A percentile compares a stretch with the other conserved stretches of the same genome.
Conservation (phyloP, 1,140 invertebrate species). For the Nylanderia fulva region DNA sequence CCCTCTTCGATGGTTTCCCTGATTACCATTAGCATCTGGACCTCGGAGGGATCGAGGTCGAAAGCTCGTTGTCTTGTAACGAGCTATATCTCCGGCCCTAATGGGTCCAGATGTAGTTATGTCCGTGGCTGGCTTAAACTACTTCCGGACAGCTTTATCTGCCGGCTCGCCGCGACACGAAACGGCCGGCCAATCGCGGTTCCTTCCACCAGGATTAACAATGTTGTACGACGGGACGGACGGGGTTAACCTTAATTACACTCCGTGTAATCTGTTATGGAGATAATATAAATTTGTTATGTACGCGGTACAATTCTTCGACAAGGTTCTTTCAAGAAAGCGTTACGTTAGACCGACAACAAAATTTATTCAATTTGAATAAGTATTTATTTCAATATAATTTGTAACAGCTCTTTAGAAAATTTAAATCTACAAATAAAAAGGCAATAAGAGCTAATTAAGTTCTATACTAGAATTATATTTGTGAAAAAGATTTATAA, state of each 20-base stretch:
- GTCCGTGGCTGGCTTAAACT: slow-evolving; percentile 69
- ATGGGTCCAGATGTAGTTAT: slow-evolving; percentile 75
- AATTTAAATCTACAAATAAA: no score
- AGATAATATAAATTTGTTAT: slow-evolving; percentile 30
- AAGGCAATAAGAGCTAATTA: no score
- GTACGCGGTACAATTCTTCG: neutral
- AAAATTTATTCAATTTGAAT: no score
- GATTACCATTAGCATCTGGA: slow-evolving; percentile 65
- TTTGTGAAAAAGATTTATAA: no score
- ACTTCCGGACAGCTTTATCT: slow-evolving; percentile 76
- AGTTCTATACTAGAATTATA: no score
- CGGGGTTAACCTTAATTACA: slow-evolving; percentile 65
- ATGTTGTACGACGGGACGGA: slow-evolving; percentile 66
- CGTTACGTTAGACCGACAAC: no score
- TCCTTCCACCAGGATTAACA: slow-evolving; percentile 69
- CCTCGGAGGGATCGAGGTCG: neutral
- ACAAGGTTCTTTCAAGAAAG: neutral
- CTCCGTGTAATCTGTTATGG: slow-evolving; percentile 43
- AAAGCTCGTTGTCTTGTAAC: slow-evolving; percentile 67
- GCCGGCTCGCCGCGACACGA: slow-evolving; percentile 68
- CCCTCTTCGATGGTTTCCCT: neutral
- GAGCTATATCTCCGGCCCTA: slow-evolving; percentile 66
- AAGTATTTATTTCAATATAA: no score
- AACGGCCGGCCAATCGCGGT: slow-evolving; percentile 65
- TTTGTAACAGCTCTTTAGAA: no score